Evolutionary conservation across 1,140 invertebrate genomes (phyloP), one percentile per base, ranked within the genome.

Genomic region (Leptonema lineaticorne): DNA sequence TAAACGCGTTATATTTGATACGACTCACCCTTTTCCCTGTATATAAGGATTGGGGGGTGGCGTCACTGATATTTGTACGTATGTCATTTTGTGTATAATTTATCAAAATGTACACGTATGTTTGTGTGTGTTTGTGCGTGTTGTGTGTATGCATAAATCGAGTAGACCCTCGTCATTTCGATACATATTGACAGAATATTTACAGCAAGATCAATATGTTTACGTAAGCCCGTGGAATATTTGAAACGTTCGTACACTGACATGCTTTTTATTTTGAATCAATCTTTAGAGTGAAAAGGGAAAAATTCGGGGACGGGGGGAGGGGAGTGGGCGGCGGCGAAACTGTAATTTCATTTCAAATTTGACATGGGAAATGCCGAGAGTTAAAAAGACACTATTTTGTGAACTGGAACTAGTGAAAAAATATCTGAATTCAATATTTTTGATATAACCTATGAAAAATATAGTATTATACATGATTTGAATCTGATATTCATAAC

Each of bases 161-260:
- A 9, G 30, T 50, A 29, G 63, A 64, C 63, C 63, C 48, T 50
- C 28, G 63, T 64, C 63, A 64, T 48, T 30, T 53, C 45, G 63
- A 53, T 53, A 64, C 48, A 53, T 64, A 64, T 64, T 53, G 63
- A 48, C 63, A 53, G 45, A 53, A 64, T 50, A 64, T 64, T 64
- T 64, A 64, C 48, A 30, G 63, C 26, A 48, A 50, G 45, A 53
- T 64, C 63, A 64, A 64, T 48, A 64, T 64, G 63, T 64, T 64
- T 64, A 50, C 63, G 63, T 50, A 64, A 64, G 48, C 63, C 63
- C 53, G 24, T 53, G 37, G 37, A 64, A 64, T 64, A 64, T 64
- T 53, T 37, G 11, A 24, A 53, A 53, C 57, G 14, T 20, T 11
- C 57, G 30, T 33, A 59, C 20, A 59, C 57, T 59, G 57, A 59